Conservation (phyloP, 2,113 vertebrate genomes). For the Empidonax traillii region DNA sequence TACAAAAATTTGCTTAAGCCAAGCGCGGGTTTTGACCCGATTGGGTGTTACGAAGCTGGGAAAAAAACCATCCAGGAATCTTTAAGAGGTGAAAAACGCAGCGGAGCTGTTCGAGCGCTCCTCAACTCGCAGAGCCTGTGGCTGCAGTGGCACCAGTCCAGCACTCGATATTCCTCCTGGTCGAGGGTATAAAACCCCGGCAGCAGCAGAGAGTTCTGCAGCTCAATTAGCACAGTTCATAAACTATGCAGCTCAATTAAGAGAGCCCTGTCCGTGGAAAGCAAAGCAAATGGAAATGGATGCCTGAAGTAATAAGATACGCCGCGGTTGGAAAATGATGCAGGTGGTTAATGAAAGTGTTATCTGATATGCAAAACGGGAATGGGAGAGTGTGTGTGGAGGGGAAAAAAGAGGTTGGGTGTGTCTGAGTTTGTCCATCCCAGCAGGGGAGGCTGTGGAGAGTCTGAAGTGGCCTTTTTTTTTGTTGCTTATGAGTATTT, state of each 20-base stretch:
- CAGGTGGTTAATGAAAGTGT: slow-evolving; percentile 41
- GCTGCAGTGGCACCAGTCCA: background rate
- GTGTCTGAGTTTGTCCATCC: slow-evolving; percentile 25
- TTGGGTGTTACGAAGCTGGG: background rate
- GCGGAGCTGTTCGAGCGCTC: background rate
- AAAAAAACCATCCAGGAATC: background rate
- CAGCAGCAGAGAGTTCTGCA: background rate
- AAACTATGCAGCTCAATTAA: background rate
- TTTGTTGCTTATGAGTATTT: background rate
- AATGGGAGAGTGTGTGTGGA: background rate
- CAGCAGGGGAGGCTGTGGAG: slow-evolving; percentile 7
- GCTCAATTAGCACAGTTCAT: slow-evolving; percentile 51
- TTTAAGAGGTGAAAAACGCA: background rate
- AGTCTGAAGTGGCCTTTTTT: background rate
- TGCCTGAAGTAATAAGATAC: slow-evolving; percentile 49
- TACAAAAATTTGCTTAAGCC: background rate
- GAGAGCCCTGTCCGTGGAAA: background rate
- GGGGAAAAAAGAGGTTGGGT: background rate
- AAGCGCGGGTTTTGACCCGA: background rate
- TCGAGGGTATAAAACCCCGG: background rate
- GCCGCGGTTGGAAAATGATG: slow-evolving; percentile 26
- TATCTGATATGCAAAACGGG: slow-evolving; percentile 1
- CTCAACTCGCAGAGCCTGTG: background rate
- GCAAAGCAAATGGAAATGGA: background rate
- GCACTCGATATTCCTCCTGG: background rate